These are phyloP conservation scores for Melieria omissa DNA, from an alignment of 2,888 invertebrate genomes.

Conservation along the genomic window DNA sequence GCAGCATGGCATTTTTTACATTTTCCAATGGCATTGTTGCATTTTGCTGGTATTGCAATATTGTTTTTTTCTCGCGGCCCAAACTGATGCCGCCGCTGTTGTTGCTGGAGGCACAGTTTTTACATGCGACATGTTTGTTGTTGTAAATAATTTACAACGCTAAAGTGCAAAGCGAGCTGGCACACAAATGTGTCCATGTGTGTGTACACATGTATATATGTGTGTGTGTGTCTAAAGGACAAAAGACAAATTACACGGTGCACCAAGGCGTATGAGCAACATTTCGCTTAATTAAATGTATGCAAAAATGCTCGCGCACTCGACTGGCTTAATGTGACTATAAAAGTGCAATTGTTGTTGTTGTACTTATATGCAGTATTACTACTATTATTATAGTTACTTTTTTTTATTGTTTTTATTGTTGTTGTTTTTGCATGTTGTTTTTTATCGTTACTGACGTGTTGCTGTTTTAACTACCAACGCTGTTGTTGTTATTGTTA, in stretches of 20 bases:
- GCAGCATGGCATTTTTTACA: too few relatives aligned
- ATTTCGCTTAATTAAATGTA: slow-evolving; percentile 33
- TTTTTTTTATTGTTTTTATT: slow-evolving; percentile 26
- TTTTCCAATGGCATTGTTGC: too few relatives aligned
- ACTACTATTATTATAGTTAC: slow-evolving; percentile 2
- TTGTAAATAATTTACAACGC: neutral
- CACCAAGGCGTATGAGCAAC: slow-evolving; percentile 35
- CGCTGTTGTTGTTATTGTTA: too few relatives aligned
- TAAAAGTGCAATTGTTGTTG: neutral
- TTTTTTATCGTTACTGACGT: too few relatives aligned
- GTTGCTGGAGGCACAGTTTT: too few relatives aligned
- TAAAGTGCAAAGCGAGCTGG: neutral
- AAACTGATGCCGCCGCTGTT: too few relatives aligned
- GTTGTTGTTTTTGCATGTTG: too few relatives aligned
- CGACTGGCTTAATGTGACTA: slow-evolving; percentile 4
- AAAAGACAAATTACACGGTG: slow-evolving; percentile 25
- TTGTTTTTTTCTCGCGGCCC: too few relatives aligned
- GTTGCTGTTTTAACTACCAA: too few relatives aligned
- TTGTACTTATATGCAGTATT: neutral
- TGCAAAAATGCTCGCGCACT: slow-evolving; percentile 15
- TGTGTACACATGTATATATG: neutral
- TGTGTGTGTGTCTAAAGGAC: slow-evolving; percentile 32
- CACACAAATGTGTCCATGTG: neutral
- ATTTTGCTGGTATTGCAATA: too few relatives aligned
- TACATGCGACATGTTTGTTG: neutral